Evolutionary conservation across 2,113 vertebrate genomes (phyloP).

Genomic region (Melanerpes formicivorus): DNA sequence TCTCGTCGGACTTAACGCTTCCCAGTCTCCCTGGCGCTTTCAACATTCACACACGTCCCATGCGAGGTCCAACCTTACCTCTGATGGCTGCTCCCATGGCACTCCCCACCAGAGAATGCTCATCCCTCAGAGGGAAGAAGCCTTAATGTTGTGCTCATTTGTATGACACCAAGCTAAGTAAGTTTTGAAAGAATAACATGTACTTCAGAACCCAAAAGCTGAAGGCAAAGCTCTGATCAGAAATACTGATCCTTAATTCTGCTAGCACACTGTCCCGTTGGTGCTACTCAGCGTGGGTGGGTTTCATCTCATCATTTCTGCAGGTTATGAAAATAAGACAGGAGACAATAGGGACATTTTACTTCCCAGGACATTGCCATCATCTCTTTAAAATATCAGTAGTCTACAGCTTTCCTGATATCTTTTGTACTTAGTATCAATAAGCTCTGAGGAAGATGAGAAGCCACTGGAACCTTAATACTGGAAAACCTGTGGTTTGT

Average conservation of each 20-base stretch:
- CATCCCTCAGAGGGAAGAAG: background rate
- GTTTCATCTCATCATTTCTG: background rate
- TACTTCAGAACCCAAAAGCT: background rate
- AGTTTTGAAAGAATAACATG: background rate
- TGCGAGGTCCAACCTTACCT: constrained; percentile 21
- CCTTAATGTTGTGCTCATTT: background rate
- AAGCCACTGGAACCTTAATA: constrained; percentile 5
- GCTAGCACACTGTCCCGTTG: background rate
- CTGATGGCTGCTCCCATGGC: background rate
- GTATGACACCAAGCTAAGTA: background rate
- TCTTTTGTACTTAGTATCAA: background rate
- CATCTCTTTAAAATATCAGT: background rate
- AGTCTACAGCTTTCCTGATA: background rate
- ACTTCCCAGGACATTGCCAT: background rate
- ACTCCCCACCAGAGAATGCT: background rate
- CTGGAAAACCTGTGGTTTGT: constrained; percentile 12
- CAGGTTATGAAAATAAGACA: background rate
- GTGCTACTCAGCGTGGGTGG: background rate
- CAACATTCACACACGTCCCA: background rate
- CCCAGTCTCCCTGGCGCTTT: background rate
- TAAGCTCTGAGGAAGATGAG: constrained; percentile 22
- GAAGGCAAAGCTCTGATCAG: constrained; percentile 32
- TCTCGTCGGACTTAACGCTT: background rate
- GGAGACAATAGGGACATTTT: constrained; percentile 23
- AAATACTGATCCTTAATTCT: constrained; percentile 42